Evolutionary conservation across 1,140 invertebrate species (phyloP).

Genomic region (Trissolcus basalis): DNA sequence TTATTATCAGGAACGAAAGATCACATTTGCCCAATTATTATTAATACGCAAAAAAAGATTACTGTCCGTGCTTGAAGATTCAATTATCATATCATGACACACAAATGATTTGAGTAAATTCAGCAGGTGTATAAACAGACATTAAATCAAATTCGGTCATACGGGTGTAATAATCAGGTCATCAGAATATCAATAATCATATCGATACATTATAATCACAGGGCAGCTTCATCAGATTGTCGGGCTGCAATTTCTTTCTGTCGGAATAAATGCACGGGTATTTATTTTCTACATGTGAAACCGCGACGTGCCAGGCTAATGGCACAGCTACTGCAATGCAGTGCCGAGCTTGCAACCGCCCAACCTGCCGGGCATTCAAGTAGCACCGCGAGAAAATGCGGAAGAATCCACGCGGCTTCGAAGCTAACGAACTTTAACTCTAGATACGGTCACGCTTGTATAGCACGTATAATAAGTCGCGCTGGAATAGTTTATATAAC

Average conservation of each 20-base stretch:
- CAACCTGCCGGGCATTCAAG: conserved; percentile 67
- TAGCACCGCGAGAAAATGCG: conserved; percentile 51
- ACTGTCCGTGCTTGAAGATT: no score
- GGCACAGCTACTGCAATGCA: conserved; percentile 70
- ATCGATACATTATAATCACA: no score
- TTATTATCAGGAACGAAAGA: no score
- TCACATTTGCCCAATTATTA: no score
- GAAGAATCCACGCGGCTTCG: conserved; percentile 35
- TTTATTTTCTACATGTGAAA: conserved; percentile 55
- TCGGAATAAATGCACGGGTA: conserved; percentile 15
- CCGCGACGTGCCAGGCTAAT: conserved; percentile 54
- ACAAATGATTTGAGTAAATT: no score
- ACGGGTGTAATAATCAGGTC: no score
- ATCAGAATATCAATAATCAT: no score
- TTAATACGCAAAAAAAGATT: no score
- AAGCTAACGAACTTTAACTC: conserved; percentile 33
- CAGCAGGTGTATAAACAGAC: no score
- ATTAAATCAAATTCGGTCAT: no score
- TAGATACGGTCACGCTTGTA: conserved; percentile 34
- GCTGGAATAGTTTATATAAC: conserved; percentile 55
- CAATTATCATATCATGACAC: no score
- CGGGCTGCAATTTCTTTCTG: neutral
- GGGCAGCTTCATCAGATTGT: no score
- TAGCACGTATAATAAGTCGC: conserved; percentile 64
- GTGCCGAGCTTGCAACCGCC: conserved; percentile 64